Evolutionary conservation across 2,113 vertebrate genomes (phyloP), one percentile per base, ranked within the genome.

Genomic region (Columbina picui): DNA sequence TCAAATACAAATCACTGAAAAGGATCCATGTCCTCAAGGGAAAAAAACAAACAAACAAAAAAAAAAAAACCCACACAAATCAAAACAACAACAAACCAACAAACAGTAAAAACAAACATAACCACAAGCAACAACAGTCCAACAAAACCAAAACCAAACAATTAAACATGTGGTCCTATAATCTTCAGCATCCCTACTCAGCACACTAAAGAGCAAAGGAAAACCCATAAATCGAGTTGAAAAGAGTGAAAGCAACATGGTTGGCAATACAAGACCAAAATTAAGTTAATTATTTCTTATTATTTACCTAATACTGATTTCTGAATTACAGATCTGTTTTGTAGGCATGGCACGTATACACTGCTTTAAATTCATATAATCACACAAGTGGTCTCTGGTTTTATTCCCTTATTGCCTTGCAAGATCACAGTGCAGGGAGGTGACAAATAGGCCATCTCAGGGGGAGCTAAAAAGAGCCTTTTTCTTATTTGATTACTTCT

Each of bases 401-500:
- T 78, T 49, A 68, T 12, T 64, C 55, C 21, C 87, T 68, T 59
- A 45, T 21, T 49, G 38, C 60, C 64, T 80, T 2, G 0, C 56
- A 90, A 71, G 34, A 85, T 78, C 61, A 84, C 23, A 39, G n/a
- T 63, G 49, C 1, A 0, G 22, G 45, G 57, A 71, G 5, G 50
- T 86, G 67, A 89, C 65, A 88, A 88, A 90, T 38, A 95, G 26
- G 21, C 21, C 6, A 26, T 77, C 65, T 84, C 57, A 87, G 29
- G 14, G 32, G 56, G 30, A 83, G 59, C 23, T 83, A 49, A 76
- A 63, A 87, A 82, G 30, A 45, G 36, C 20, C 22, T 85, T 86
- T 93, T 91, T 87, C 30, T 85, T 80, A 41, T 77, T 90, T 87
- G 83, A 91, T 94, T 93, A 32, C 8, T 83, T 89, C 19, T 83